Conservation (phyloP, 2,113 vertebrate species). For the Leptosomus discolor region DNA sequence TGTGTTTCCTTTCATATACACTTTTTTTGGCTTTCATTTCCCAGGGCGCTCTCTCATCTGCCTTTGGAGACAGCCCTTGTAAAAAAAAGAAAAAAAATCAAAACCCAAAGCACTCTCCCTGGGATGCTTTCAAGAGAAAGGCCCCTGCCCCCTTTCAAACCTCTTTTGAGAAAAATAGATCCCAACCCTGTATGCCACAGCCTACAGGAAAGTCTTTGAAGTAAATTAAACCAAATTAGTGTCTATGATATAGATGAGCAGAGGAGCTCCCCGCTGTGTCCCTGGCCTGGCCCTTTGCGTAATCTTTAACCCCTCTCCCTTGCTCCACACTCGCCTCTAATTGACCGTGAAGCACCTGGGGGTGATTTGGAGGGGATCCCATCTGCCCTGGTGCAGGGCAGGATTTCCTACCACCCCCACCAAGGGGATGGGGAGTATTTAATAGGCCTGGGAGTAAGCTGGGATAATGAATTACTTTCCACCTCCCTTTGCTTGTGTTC, state of each 20-base stretch:
- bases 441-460: not conserved
- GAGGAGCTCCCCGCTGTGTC: constrained; percentile 21
- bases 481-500: not conserved
- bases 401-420: not conserved
- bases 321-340: not conserved
- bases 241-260: constrained; percentile 51
- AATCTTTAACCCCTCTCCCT: constrained; percentile 31
- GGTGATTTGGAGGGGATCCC: constrained; percentile 14
- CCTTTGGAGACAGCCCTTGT: constrained; percentile 3
- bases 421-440: not conserved
- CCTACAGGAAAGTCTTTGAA: constrained; percentile 54
- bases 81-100: not conserved
- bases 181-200: not conserved
- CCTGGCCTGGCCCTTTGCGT: not conserved
- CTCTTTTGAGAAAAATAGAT: not conserved
- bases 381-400: constrained; percentile 25
- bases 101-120: not conserved
- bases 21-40: not conserved
- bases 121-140: constrained; percentile 28
- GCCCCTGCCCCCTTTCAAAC: not conserved
- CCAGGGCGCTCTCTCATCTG: constrained; percentile 9
- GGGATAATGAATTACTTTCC: not conserved
- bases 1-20: constrained; percentile 3
- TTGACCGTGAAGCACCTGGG: constrained; percentile 51
- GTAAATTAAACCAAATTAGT: constrained; percentile 72